phyloP scores from a whole-genome alignment of 1,140 invertebrate species.

The Ceratina calcarata region DNA sequence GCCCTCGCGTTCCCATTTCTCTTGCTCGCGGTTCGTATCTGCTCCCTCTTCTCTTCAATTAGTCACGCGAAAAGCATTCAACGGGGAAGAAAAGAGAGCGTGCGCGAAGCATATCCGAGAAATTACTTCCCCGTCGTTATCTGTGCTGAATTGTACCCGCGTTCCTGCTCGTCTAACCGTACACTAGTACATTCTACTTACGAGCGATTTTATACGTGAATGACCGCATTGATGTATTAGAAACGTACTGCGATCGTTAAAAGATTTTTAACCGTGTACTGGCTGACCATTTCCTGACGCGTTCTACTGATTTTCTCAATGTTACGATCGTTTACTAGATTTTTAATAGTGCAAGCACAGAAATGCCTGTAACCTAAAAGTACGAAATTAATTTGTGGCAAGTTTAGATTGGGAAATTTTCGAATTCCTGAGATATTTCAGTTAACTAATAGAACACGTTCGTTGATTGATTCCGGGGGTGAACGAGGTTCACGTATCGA shows the following conservation, averaged over 20 bases:
- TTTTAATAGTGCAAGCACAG: background rate
- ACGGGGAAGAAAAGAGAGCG: slow-evolving; percentile 25
- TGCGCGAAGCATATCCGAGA: background rate
- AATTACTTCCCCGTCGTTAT: background rate
- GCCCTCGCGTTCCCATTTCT: slow-evolving; percentile 31
- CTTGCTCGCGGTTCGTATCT: background rate
- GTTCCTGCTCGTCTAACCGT: background rate
- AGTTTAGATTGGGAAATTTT: too few relatives aligned
- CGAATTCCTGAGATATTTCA: background rate
- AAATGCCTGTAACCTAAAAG: background rate
- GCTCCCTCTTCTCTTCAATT: slow-evolving; percentile 50
- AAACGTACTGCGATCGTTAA: too few relatives aligned
- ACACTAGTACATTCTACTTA: background rate
- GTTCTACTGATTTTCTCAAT: background rate
- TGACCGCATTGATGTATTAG: too few relatives aligned
- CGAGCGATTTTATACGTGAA: background rate
- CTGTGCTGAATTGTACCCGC: background rate
- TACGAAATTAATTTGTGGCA: background rate
- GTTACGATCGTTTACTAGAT: background rate
- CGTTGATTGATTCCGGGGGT: background rate
- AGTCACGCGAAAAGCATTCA: slow-evolving; percentile 27
- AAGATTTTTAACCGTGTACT: background rate
- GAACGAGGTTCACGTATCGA: background rate
- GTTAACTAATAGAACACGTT: background rate
- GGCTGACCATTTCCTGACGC: background rate